Percentiles rank a stretch among this genome's conserved stretches.
Conservation (phyloP, 2,113 vertebrate species). For the Felis chaus region DNA sequence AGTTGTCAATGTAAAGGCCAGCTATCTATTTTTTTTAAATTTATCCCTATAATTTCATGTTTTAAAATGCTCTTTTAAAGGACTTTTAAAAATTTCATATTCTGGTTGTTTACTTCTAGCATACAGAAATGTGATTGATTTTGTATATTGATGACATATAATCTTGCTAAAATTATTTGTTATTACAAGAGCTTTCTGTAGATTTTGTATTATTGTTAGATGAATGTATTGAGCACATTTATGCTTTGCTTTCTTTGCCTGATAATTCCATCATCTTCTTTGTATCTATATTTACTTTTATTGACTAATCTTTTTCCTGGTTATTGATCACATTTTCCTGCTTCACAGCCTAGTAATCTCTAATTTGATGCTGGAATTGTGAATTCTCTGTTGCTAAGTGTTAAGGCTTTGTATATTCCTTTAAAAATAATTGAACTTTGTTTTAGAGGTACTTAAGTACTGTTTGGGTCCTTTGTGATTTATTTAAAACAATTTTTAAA, state of each 20-base stretch:
- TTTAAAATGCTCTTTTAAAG: not conserved
- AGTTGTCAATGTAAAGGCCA: not conserved
- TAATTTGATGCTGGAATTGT: not conserved
- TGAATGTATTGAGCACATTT: not conserved
- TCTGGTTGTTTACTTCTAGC: not conserved
- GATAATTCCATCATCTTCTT: not conserved
- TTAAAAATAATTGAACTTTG: not conserved
- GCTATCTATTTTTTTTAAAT: not conserved
- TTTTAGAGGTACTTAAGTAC: not conserved
- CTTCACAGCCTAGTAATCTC: not conserved
- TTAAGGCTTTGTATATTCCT: not conserved
- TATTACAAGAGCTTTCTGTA: not conserved
- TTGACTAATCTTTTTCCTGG: not conserved
- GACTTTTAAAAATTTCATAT: not conserved
- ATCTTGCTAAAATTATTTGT: not conserved
- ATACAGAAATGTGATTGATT: not conserved
- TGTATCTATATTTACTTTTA: not conserved
- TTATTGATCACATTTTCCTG: not conserved
- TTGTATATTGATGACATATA: not conserved
- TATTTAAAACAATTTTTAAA: not conserved
- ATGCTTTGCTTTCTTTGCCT: not conserved
- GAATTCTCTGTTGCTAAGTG: not conserved
- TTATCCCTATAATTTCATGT: not conserved
- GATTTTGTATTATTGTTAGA: not conserved
- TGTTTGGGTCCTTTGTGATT: not conserved